Base-by-base conservation (phyloP, 2,797 vertebrate species). In the Kryptolebias ocellatus region DNA sequence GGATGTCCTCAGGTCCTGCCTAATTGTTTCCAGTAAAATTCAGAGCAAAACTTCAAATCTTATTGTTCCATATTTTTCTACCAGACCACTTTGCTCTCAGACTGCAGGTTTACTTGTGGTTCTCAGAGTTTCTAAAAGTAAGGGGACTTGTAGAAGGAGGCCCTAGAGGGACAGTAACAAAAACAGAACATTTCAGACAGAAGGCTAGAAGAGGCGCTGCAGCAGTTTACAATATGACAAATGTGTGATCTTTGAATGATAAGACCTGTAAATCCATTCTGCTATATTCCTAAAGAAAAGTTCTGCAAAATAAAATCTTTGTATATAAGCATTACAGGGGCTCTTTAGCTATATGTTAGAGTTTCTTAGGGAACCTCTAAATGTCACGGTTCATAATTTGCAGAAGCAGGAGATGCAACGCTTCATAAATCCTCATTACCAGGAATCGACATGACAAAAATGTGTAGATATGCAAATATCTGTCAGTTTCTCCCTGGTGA, bases 1-100 rank as follows among this genome's bases (percentile, higher is more conserved):
- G 20, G 12, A 37, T 7, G 17, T 27, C 0, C 12, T 58, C 42
- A 50, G 14, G 5, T 2, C 0, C 64, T 18, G 34, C 16, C 34
- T 37, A 39, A 47, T 34, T 31, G 12, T 67, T 58, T 51, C 9
- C 14, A 18, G 11, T 44, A 44, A 34, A 34, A 34, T 7, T 34
- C 34, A 34, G 34, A 34, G 9, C 6, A 34, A 0, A 34, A 7
- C 9, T 34, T 34, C 6, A 34, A 34, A 34, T 34, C 34, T 34
- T 24, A 24, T 24, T 24, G 20, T 24, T 24, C 20, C 20, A 24
- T 24, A 24, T 24, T 24, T 24, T 24, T 34, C 4, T 34, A 34
- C 6, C 34, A 34, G 6, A 34, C 34, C 6, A 34, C 34, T 34
- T 7, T 34, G 34, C 34, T 34, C 20, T 24, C 20, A 24, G 20